Evolutionary conservation across 2,113 vertebrate genomes (phyloP).

Genomic region (Arvicanthis niloticus): DNA sequence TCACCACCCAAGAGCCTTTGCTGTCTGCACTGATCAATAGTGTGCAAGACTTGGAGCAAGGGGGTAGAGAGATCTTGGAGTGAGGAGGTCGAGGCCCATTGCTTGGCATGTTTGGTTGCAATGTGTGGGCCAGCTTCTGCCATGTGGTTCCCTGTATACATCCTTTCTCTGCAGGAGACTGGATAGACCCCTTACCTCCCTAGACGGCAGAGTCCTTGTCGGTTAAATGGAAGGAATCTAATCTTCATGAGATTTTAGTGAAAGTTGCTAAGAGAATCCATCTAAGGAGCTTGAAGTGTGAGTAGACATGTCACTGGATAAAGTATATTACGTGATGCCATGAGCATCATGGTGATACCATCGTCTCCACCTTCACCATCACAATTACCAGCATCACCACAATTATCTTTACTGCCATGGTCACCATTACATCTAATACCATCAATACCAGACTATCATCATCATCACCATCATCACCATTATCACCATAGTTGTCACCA

Average conservation of each 20-base stretch:
- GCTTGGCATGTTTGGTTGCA: rapidly evolving
- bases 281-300: not conserved
- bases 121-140: not conserved
- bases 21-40: not conserved
- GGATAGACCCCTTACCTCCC: not conserved
- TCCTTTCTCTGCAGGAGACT: not conserved
- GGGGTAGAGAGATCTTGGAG: rapidly evolving
- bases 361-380: rapidly evolving
- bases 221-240: not conserved
- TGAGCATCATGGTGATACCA: too few relatives aligned
- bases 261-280: not conserved
- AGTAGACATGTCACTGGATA: rapidly evolving
- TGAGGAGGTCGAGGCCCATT: not conserved
- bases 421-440: rapidly evolving
- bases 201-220: not conserved
- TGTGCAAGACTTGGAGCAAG: not conserved
- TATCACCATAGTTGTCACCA: rapidly evolving
- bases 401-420: rapidly evolving
- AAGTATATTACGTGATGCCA: not conserved
- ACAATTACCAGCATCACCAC: rapidly evolving
- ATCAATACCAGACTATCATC: not conserved
- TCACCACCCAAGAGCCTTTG: rapidly evolving
- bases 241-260: not conserved
- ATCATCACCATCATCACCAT: rapidly evolving
- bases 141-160: rapidly evolving